These are phyloP conservation scores for Lordiphosa fenestrarum DNA, from an alignment of 2,888 invertebrate species.

Conservation along the genomic window DNA sequence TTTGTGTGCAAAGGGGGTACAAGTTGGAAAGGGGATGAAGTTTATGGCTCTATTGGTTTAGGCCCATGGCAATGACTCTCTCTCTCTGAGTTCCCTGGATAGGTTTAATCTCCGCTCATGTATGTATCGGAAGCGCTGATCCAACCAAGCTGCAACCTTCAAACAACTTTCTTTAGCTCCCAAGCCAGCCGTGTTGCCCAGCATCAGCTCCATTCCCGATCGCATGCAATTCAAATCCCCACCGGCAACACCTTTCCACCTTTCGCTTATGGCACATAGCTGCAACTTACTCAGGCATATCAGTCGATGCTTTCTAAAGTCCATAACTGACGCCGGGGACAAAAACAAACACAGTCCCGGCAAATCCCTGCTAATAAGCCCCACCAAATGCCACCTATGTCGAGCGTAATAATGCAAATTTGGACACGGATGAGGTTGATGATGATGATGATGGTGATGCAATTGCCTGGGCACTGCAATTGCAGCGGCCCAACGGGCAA, in stretches of 20 bases:
- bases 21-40: too few relatives aligned
- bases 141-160: conserved; percentile 53
- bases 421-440: conserved; percentile 41
- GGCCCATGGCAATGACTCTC: too few relatives aligned
- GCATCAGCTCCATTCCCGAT: conserved; percentile 10
- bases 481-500: conserved; percentile 2
- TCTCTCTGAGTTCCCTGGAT: too few relatives aligned
- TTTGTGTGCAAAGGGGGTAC: conserved; percentile 10
- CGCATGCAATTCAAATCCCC: conserved; percentile 35
- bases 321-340: conserved; percentile 12
- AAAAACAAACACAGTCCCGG: conserved; percentile 27
- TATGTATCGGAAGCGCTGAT: conserved; percentile 46
- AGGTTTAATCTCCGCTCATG: neutral
- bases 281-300: conserved; percentile 65
- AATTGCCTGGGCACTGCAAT: conserved; percentile 45
- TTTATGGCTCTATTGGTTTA: too few relatives aligned
- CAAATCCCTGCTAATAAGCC: conserved; percentile 58
- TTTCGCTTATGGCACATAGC: conserved; percentile 62
- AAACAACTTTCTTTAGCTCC: conserved; percentile 62
- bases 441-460: conserved; percentile 21
- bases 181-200: conserved; percentile 19
- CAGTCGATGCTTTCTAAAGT: conserved; percentile 60
- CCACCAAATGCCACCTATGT: conserved; percentile 36
- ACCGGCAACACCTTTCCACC: conserved; percentile 69
- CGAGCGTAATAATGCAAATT: conserved; percentile 68